Conservation (phyloP, 2,888 invertebrate genomes). For the Eudemis profundana region DNA sequence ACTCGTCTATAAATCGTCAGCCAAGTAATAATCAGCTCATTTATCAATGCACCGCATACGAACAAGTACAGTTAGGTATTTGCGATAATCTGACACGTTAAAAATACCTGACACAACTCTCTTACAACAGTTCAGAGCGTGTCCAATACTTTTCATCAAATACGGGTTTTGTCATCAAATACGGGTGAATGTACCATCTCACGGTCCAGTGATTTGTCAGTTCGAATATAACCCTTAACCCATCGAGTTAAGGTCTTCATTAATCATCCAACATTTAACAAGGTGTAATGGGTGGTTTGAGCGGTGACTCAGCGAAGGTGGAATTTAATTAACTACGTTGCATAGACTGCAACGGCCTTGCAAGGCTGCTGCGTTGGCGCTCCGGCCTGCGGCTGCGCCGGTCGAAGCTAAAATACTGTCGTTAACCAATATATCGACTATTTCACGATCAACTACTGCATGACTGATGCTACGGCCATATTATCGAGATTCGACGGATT, state of each 20-base stretch:
- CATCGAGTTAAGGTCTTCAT: slow-evolving; percentile 7
- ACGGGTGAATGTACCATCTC: not conserved
- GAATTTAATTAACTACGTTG: slow-evolving; percentile 76
- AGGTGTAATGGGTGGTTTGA: slow-evolving; percentile 23
- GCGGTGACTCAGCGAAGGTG: slow-evolving; percentile 76
- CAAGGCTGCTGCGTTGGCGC: slow-evolving; percentile 75
- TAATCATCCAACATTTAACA: slow-evolving; percentile 30
- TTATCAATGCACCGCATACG: too few species aligned
- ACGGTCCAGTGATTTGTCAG: too few species aligned
- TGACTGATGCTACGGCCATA: too few species aligned
- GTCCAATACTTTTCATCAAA: too few species aligned
- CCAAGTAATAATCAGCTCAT: too few species aligned
- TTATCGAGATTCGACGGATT: too few species aligned
- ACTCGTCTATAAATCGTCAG: too few species aligned
- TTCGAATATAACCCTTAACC: not conserved
- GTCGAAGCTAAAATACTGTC: slow-evolving; percentile 41
- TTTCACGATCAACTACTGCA: slow-evolving; percentile 22
- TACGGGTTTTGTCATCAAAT: not conserved
- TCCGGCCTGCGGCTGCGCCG: slow-evolving; percentile 60
- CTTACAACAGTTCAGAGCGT: too few species aligned
- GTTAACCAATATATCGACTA: not conserved
- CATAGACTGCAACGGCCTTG: slow-evolving; percentile 82
- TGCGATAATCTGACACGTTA: too few species aligned
- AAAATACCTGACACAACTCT: too few species aligned
- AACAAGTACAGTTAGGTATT: too few species aligned